These are phyloP conservation scores for Resseliella maxima DNA, from an alignment of 2,888 invertebrate species.

Conservation along the genomic window DNA sequence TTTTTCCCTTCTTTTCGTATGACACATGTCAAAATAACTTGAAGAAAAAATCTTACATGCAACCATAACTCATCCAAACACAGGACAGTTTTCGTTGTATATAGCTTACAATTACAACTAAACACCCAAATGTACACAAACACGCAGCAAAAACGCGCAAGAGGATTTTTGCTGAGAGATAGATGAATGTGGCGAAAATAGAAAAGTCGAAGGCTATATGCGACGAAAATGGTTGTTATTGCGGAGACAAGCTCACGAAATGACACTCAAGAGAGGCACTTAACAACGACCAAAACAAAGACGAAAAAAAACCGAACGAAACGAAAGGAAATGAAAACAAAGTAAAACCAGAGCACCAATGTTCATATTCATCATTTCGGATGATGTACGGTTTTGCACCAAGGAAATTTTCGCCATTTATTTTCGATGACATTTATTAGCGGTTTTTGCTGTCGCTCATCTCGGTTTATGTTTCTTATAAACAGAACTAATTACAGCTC, in stretches of 20 bases:
- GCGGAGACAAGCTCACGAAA: neutral
- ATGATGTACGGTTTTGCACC: neutral
- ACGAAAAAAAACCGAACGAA: neutral
- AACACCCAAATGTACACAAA: neutral
- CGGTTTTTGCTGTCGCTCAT: slow-evolving; percentile 1
- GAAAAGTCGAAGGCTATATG: neutral
- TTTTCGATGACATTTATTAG: slow-evolving; percentile 40
- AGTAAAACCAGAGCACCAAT: neutral
- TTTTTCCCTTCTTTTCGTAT: no score
- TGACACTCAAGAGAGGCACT: neutral
- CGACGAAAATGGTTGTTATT: neutral
- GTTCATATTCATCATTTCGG: neutral
- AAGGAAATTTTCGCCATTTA: slow-evolving; percentile 22
- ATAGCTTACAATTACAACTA: neutral
- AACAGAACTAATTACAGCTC: neutral
- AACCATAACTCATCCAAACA: slow-evolving; percentile 15
- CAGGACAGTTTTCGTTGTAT: slow-evolving; percentile 3
- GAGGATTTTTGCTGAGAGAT: neutral
- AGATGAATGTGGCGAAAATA: neutral
- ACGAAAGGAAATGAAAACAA: neutral
- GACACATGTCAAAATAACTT: slow-evolving; percentile 47
- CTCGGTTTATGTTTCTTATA: neutral
- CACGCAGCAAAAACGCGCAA: neutral
- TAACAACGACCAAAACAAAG: neutral
- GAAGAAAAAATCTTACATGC: slow-evolving; percentile 45